Base-by-base conservation (phyloP, 92 coral and sea anemone species). In the Paragorgia papillata region DNA sequence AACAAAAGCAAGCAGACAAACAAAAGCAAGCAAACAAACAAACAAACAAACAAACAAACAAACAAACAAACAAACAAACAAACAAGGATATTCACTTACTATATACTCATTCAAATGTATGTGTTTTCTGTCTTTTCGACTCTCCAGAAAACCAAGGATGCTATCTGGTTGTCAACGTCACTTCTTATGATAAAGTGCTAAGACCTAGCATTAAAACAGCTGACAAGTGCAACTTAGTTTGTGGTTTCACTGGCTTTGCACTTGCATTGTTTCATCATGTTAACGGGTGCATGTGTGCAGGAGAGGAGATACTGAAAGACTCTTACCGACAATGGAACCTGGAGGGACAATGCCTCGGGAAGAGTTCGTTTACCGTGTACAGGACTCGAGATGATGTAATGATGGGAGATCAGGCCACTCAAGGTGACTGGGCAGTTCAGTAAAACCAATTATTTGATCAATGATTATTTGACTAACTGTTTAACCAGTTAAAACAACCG, bases 241-340 rank as follows among this genome's bases (percentile, higher is more conserved):
- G 62, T 22, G 33, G 30, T 17, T 1, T 14, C 30, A 28, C 30
- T 22, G 62, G 62, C 10, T 56, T 56, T 28, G 8, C 62, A 22
- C 6, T 56, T 22, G 62, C 62, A 17, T 56, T 56, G 17, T 56
- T 56, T 15, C 62, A 56, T 15, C 62, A 56, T 22, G 22, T 56
- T 22, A 10, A 56, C 18, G 62, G 62, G 28, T 56, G 62, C 62
- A 56, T 56, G 30, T 56, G 62, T 17, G 62, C 30, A 22, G 62
- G 8, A 22, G 33, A 28, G 28, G 62, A 56, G 10, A 28, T 56
- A 56, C 62, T 56, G 30, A 22, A 31, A 8, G 28, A 1, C 2
- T 22, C 62, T 56, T 28, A 14, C 62, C 14, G 30, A 17, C 62
- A 6, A 56, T 22, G 29, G 30, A 7, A 56, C 17, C 12, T 46